Conservation (phyloP, 2,113 vertebrate genomes). For the Lynx canadensis region DNA sequence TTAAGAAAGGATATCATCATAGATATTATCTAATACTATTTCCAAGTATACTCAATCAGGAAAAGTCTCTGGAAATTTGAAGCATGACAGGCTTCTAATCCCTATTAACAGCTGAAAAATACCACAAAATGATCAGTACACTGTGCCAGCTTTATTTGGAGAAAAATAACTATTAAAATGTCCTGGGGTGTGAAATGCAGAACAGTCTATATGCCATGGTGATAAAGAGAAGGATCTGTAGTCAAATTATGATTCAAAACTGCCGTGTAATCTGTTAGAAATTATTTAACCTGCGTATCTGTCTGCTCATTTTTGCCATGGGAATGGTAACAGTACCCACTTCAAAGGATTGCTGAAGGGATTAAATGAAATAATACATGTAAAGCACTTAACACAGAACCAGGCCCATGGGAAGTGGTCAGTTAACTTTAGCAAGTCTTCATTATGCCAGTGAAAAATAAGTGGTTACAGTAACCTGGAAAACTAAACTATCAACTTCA, state of each 20-base stretch:
- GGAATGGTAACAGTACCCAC: background rate
- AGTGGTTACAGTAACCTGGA: background rate
- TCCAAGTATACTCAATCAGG: slow-evolving; percentile 62
- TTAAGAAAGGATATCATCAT: slow-evolving; percentile 6
- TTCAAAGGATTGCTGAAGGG: background rate
- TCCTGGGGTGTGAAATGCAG: background rate
- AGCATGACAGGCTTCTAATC: slow-evolving; percentile 30
- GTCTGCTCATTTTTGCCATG: background rate
- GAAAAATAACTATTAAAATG: background rate
- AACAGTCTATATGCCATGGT: background rate
- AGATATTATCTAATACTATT: slow-evolving; percentile 20
- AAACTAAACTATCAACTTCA: slow-evolving; percentile 1
- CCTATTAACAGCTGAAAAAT: slow-evolving; percentile 24
- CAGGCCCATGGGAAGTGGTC: background rate
- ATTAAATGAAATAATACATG: background rate
- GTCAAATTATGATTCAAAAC: background rate
- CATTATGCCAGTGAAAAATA: background rate
- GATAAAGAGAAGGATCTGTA: background rate
- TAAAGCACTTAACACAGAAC: background rate
- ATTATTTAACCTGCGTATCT: background rate
- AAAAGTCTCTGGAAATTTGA: slow-evolving; percentile 59
- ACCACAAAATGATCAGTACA: background rate
- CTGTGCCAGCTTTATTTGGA: background rate
- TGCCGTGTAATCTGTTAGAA: background rate
- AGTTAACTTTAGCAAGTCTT: background rate